These are phyloP conservation scores for Amiota mariae DNA, from an alignment of 2,888 invertebrate genomes.

Conservation along the genomic window DNA sequence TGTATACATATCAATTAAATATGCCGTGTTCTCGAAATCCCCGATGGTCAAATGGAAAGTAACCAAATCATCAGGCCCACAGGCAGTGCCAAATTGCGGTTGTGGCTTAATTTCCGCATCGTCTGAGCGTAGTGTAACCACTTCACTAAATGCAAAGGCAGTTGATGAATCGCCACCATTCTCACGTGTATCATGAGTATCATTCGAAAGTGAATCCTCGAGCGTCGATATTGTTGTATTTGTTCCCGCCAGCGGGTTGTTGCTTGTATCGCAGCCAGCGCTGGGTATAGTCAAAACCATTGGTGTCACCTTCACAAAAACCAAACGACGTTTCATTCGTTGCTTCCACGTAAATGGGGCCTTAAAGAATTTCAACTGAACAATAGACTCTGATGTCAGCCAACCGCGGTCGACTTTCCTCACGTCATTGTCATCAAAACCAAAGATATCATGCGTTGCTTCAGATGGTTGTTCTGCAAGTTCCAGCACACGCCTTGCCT, in stretches of 20 bases:
- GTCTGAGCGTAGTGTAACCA: constrained; percentile 81
- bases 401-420: constrained; percentile 84
- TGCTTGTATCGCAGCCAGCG: constrained; percentile 60
- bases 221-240: constrained; percentile 65
- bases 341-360: constrained; percentile 85
- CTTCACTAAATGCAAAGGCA: constrained; percentile 77
- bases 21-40: constrained; percentile 84
- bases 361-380: constrained; percentile 88
- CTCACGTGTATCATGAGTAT: constrained; percentile 76
- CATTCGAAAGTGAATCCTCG: constrained; percentile 80
- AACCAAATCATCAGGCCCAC: constrained; percentile 82
- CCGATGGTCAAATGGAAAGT: constrained; percentile 86
- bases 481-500: constrained; percentile 78
- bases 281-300: constrained; percentile 78
- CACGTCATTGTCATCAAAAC: constrained; percentile 75
- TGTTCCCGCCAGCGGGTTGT: constrained; percentile 33
- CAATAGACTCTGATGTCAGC: constrained; percentile 86
- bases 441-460: constrained; percentile 78
- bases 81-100: constrained; percentile 87
- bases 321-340: constrained; percentile 79
- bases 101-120: constrained; percentile 81
- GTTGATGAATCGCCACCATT: constrained; percentile 73
- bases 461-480: constrained; percentile 56
- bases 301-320: constrained; percentile 85
- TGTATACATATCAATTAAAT: constrained; percentile 88